phyloP scores from a whole-genome alignment of 30 jellyfish, hydroid and myxozoan species.

The Chironex yamaguchii region DNA sequence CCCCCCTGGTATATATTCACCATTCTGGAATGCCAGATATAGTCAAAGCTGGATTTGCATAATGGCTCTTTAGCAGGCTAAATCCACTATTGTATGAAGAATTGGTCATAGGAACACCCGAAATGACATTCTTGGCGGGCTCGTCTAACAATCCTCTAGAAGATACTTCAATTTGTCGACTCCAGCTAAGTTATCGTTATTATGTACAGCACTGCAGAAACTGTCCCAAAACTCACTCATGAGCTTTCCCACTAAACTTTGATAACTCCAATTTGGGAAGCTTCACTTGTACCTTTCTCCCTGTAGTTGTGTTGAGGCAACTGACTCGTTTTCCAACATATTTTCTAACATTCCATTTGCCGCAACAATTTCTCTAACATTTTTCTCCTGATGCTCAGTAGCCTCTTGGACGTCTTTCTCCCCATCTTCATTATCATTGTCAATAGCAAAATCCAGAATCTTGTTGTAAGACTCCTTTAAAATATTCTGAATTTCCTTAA shows the following conservation, averaged over 20 bases:
- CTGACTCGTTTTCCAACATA: background rate
- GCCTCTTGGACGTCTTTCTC: background rate
- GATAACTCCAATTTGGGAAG: conserved; percentile 16
- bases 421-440: background rate
- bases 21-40: too few relatives aligned
- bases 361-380: background rate
- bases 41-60: background rate
- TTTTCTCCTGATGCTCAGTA: background rate
- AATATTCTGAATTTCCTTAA: background rate
- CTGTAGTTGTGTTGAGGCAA: conserved; percentile 3
- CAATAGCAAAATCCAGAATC: background rate
- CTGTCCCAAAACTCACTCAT: conserved; percentile 17
- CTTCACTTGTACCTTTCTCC: conserved; percentile 2
- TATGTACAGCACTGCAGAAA: conserved; percentile 3
- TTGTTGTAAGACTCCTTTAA: background rate
- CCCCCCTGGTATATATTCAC: conserved; percentile 55
- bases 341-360: background rate
- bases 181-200: background rate
- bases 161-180: background rate
- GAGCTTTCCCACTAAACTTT: too few relatives aligned
- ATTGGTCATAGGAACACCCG: background rate
- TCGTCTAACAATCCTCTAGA: background rate
- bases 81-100: background rate
- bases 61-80: background rate
- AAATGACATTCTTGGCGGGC: conserved; percentile 7